Percentiles rank a stretch among this genome's conserved stretches.
Evolutionary conservation across 2,113 vertebrate genomes (phyloP).

Genomic region (Puma concolor): DNA sequence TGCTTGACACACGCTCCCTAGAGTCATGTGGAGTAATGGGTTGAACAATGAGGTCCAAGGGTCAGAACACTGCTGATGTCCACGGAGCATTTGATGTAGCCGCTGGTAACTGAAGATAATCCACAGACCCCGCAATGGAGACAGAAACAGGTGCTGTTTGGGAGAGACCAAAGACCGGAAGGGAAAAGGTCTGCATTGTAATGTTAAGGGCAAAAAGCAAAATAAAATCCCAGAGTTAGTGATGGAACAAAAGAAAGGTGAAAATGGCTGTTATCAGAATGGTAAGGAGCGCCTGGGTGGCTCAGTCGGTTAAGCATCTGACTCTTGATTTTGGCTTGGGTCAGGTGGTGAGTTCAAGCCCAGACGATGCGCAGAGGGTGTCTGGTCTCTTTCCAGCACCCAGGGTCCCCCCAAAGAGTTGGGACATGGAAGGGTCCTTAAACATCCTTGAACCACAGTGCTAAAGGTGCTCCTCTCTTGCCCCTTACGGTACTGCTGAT

Average conservation of each 20-base stretch:
- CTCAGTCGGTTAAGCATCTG: too few relatives aligned
- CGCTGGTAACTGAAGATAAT: background rate
- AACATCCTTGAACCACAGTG: background rate
- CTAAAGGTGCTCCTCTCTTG: background rate
- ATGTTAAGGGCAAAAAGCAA: background rate
- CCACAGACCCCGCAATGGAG: rapidly evolving
- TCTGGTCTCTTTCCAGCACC: background rate
- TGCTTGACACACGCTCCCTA: background rate
- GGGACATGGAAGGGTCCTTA: background rate
- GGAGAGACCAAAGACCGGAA: background rate
- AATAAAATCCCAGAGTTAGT: background rate
- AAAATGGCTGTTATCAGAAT: background rate
- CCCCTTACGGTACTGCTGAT: rapidly evolving
- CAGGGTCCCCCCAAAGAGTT: background rate
- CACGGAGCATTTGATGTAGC: rapidly evolving
- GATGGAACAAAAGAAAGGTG: background rate
- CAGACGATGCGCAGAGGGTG: rapidly evolving
- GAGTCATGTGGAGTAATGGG: background rate
- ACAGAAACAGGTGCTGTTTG: background rate
- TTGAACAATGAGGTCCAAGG: background rate
- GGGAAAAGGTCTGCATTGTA: background rate
- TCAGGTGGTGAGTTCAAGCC: background rate
- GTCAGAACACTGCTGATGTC: background rate
- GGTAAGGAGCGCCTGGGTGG: background rate
- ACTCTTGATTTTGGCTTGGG: too few relatives aligned